Conservation (phyloP, 2,797 vertebrate species). For the Anguilla obscura region DNA sequence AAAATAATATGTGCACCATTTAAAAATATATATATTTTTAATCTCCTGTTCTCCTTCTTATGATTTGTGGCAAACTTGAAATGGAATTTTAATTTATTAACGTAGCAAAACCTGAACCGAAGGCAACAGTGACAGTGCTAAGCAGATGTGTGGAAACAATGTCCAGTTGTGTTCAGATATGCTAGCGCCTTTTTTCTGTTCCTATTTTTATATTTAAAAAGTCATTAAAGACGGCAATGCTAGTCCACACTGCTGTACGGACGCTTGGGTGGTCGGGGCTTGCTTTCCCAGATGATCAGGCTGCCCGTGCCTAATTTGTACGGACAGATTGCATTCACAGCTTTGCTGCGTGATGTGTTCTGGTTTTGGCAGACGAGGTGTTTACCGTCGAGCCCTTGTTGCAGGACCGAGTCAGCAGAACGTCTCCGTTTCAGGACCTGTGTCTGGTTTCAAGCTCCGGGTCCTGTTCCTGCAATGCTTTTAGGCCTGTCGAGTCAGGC, state of each 20-base stretch:
- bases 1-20: not conserved
- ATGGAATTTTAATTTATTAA: not conserved
- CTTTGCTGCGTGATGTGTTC: not conserved
- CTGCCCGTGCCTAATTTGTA: conserved; percentile 6
- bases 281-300: conserved; percentile 10
- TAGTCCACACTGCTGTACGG: not conserved
- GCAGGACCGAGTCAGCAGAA: conserved; percentile 15
- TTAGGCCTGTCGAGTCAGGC: conserved; percentile 15
- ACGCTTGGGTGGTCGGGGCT: not conserved
- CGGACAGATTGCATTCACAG: not conserved
- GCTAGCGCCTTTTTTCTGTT: not conserved
- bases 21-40: not conserved
- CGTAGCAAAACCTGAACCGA: not conserved
- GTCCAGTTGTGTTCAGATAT: not conserved
- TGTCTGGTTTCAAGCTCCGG: conserved; percentile 19
- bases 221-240: not conserved
- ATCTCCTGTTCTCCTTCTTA: not conserved
- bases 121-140: not conserved
- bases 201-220: not conserved
- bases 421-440: conserved; percentile 31
- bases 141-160: not conserved
- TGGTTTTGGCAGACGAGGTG: conserved; percentile 28
- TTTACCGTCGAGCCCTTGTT: conserved; percentile 34
- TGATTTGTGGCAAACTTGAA: not conserved
- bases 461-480: conserved; percentile 12